Evolutionary conservation across 2,113 vertebrate species (phyloP).

Genomic region (Chaenogobius annularis): DNA sequence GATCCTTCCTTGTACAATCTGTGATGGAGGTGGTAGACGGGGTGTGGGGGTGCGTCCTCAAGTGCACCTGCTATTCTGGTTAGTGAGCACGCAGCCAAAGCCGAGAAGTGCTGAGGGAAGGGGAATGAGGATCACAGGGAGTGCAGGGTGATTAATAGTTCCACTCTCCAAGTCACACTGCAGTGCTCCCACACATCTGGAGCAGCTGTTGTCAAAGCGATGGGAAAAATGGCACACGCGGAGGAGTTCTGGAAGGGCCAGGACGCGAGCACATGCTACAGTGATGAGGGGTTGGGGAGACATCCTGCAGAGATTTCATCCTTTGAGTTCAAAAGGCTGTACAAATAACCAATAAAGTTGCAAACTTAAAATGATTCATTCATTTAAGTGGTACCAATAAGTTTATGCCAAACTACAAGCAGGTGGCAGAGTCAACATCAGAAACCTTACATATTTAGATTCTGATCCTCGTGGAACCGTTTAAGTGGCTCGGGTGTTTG

Average conservation of each 20-base stretch:
- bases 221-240: not conserved
- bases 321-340: not conserved
- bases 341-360: not conserved
- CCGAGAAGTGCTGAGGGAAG: constrained; percentile 10
- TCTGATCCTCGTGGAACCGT: no score
- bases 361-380: no score
- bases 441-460: no score
- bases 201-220: constrained; percentile 6
- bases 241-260: not conserved
- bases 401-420: no score
- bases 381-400: no score
- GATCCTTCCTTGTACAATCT: not conserved
- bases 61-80: constrained; percentile 13
- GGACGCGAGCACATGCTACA: not conserved
- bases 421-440: no score
- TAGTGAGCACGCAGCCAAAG: constrained; percentile 1
- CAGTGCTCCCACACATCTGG: constrained; percentile 5
- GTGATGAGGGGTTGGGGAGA: not conserved
- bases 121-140: constrained; percentile 8
- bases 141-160: constrained; percentile 9
- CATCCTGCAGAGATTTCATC: not conserved
- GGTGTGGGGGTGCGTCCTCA: constrained; percentile 2
- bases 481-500: no score
- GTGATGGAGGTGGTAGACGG: not conserved
- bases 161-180: constrained; percentile 9